Conservation (phyloP, 92 coral and sea anemone genomes). For the Palythoa grandis region DNA sequence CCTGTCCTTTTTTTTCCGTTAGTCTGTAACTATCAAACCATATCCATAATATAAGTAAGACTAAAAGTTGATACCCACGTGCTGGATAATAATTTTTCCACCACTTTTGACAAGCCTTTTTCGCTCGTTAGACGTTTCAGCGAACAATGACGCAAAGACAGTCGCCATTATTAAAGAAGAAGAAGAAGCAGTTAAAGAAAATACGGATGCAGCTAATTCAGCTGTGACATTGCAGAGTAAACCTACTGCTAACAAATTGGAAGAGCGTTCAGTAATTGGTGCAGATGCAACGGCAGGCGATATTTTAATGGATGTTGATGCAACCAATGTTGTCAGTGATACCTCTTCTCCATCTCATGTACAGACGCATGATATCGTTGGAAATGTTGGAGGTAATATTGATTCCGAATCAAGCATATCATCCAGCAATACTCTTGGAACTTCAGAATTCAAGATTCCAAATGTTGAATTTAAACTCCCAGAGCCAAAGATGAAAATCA, state of each 20-base stretch:
- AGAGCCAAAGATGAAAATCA: not conserved
- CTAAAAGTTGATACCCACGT: not conserved
- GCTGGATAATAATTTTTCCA: not conserved
- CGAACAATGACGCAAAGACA: conserved; percentile 6
- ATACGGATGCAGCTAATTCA: not conserved
- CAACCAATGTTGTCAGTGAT: conserved; percentile 5
- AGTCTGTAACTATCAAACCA: not conserved
- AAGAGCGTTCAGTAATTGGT: not conserved
- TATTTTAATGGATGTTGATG: not conserved
- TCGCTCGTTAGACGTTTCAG: not conserved
- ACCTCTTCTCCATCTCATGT: not conserved
- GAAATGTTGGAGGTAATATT: not conserved
- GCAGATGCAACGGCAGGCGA: not conserved
- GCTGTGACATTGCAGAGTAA: not conserved
- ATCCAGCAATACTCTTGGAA: not conserved
- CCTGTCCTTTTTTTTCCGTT: no score
- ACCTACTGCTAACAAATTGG: not conserved
- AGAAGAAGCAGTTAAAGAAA: not conserved
- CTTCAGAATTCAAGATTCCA: conserved; percentile 18
- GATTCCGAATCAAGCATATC: conserved; percentile 3
- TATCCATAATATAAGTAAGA: not conserved
- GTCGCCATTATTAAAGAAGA: not conserved
- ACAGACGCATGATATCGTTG: not conserved
- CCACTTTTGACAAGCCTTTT: not conserved
- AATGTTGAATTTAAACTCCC: conserved; percentile 5